A percentile compares a stretch with the other conserved stretches of the same genome.
Conservation (phyloP, 2,888 invertebrate species). For the Mongoloraphidia duomilia region DNA sequence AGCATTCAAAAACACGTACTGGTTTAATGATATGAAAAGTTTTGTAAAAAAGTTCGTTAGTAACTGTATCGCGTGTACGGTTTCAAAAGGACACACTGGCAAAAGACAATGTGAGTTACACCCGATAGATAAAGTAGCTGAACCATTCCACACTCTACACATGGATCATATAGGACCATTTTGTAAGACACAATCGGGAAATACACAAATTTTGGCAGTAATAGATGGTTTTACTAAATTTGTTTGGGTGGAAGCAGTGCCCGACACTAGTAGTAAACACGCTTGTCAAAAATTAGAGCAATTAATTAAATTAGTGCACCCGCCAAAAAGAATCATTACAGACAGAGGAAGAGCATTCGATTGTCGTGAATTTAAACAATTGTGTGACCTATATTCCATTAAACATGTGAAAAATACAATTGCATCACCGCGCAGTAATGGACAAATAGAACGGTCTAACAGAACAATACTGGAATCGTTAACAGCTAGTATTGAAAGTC, state of each 20-base stretch:
- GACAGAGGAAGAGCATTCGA: conserved; percentile 13
- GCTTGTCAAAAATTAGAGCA: conserved; percentile 12
- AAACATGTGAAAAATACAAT: neutral
- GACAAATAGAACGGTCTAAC: neutral
- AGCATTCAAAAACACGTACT: too few relatives aligned
- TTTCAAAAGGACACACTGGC: too few relatives aligned
- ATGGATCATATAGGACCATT: too few relatives aligned
- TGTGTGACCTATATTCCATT: neutral
- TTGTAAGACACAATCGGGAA: too few relatives aligned
- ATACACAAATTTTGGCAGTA: conserved; percentile 14
- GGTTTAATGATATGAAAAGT: too few relatives aligned
- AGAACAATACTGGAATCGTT: neutral
- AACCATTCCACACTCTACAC: too few relatives aligned
- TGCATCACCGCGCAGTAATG: neutral
- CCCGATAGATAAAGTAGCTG: too few relatives aligned
- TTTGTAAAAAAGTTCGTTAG: too few relatives aligned
- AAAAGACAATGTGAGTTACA: too few relatives aligned
- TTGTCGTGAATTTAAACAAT: neutral
- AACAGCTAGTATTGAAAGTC: neutral
- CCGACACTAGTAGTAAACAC: conserved; percentile 16
- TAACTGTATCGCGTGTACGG: too few relatives aligned
- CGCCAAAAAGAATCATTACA: conserved; percentile 11
- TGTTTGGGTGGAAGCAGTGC: conserved; percentile 20
- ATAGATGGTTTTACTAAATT: conserved; percentile 22
- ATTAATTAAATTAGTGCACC: conserved; percentile 15